Percentiles rank a stretch among this genome's conserved stretches.
Evolutionary conservation across 2,888 invertebrate genomes (phyloP).

Genomic region (Brachylomia viminalis): DNA sequence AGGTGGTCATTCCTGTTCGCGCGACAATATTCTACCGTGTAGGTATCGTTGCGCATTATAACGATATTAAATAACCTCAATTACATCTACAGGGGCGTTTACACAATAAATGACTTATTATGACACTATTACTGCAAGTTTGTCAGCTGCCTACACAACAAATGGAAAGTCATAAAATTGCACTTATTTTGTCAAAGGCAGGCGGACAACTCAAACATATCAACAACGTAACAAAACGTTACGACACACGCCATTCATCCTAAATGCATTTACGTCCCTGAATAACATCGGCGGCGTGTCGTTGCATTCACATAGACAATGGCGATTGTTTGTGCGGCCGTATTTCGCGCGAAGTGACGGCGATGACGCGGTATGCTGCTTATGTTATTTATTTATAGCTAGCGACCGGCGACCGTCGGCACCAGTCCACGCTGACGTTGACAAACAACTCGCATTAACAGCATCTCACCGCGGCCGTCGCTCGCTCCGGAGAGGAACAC

Average conservation of each 20-base stretch:
- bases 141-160: slow-evolving; percentile 15
- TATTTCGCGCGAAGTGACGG: slow-evolving; percentile 71
- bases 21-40: background rate
- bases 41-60: background rate
- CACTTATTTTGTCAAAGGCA: slow-evolving; percentile 29
- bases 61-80: background rate
- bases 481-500: slow-evolving; percentile 74
- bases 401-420: slow-evolving; percentile 72
- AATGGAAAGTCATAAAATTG: slow-evolving; percentile 30
- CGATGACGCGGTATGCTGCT: slow-evolving; percentile 74
- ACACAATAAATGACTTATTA: background rate
- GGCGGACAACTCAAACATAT: slow-evolving; percentile 38
- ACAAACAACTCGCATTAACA: slow-evolving; percentile 85
- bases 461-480: slow-evolving; percentile 64
- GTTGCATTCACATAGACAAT: slow-evolving; percentile 77
- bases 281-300: slow-evolving; percentile 68
- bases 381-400: slow-evolving; percentile 84
- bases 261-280: slow-evolving; percentile 72
- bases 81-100: slow-evolving; percentile 1
- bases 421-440: slow-evolving; percentile 79
- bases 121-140: slow-evolving; percentile 3
- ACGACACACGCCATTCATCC: slow-evolving; percentile 74
- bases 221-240: slow-evolving; percentile 63
- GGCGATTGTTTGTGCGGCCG: slow-evolving; percentile 73
- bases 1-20: slow-evolving; percentile 48